Conservation (phyloP, 2,797 vertebrate genomes). For the Molossus alvarezi region DNA sequence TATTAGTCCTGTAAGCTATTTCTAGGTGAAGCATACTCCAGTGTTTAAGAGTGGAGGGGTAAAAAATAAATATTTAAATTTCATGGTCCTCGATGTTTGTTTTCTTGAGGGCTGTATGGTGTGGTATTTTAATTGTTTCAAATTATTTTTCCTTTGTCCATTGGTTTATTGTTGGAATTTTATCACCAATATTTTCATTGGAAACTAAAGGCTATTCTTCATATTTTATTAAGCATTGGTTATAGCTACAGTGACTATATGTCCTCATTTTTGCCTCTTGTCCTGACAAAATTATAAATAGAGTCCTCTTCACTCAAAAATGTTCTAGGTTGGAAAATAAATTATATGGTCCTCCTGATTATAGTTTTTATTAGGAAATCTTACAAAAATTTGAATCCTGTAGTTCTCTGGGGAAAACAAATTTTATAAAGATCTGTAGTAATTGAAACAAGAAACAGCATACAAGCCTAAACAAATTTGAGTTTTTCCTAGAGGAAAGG, state of each 20-base stretch:
- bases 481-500: conserved; percentile 51
- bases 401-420: conserved; percentile 45
- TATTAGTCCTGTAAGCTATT: conserved; percentile 93
- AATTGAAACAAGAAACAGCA: conserved; percentile 46
- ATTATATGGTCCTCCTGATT: conserved; percentile 40
- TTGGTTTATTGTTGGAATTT: conserved; percentile 40
- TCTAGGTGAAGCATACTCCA: conserved; percentile 91
- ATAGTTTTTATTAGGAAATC: conserved; percentile 40
- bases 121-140: conserved; percentile 38
- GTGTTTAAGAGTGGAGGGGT: conserved; percentile 89
- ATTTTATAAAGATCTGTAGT: conserved; percentile 55
- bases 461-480: conserved; percentile 2
- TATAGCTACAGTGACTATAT: conserved; percentile 7
- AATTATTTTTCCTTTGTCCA: conserved; percentile 28
- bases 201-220: conserved; percentile 38
- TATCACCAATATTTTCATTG: conserved; percentile 40
- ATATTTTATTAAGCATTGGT: conserved; percentile 54
- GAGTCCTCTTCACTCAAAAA: conserved; percentile 55
- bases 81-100: conserved; percentile 76
- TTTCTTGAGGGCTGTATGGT: conserved; percentile 55
- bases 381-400: conserved; percentile 36
- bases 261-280: conserved; percentile 8
- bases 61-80: conserved; percentile 98
- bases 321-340: conserved; percentile 27
- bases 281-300: conserved; percentile 48